Evolutionary conservation across 2,888 invertebrate species (phyloP).

Genomic region (Caenorhabditis imperialis): DNA sequence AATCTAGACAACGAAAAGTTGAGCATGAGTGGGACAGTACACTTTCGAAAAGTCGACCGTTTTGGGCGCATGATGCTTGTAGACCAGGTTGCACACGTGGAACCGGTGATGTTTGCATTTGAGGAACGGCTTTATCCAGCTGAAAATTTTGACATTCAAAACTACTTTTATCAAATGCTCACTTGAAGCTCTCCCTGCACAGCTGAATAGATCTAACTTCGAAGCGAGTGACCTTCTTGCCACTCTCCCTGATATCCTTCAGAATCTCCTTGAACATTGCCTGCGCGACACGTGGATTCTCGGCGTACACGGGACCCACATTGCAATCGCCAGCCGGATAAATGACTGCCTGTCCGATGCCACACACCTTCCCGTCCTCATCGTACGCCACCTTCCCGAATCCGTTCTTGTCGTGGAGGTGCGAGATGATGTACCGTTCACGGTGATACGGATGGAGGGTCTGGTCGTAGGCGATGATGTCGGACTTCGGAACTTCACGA

Average conservation of each 20-base stretch:
- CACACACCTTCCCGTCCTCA: slow-evolving; percentile 21
- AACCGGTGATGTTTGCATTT: slow-evolving; percentile 10
- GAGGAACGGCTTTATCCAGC: slow-evolving; percentile 36
- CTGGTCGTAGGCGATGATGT: slow-evolving; percentile 28
- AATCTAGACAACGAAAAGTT: slow-evolving; percentile 24
- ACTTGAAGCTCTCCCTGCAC: slow-evolving; percentile 19
- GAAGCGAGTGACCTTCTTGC: slow-evolving; percentile 11
- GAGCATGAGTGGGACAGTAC: slow-evolving; percentile 31
- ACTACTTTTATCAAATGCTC: neutral
- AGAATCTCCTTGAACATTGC: slow-evolving; percentile 22
- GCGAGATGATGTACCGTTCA: slow-evolving; percentile 19
- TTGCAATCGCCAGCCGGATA: slow-evolving; percentile 25
- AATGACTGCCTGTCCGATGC: slow-evolving; percentile 19
- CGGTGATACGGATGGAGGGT: slow-evolving; percentile 25
- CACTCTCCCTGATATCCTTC: slow-evolving; percentile 8
- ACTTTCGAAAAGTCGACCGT: slow-evolving; percentile 22
- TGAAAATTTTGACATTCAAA: slow-evolving; percentile 3
- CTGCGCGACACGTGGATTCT: slow-evolving; percentile 21
- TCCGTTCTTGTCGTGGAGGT: slow-evolving; percentile 25
- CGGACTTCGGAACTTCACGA: slow-evolving; percentile 12
- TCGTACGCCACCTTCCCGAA: slow-evolving; percentile 24
- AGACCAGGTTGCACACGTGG: slow-evolving; percentile 18
- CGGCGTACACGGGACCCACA: slow-evolving; percentile 26
- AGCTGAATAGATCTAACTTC: slow-evolving; percentile 21
- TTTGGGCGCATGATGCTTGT: slow-evolving; percentile 1